Conservation (phyloP, 2,888 invertebrate genomes). For the Phengaris alcon region DNA sequence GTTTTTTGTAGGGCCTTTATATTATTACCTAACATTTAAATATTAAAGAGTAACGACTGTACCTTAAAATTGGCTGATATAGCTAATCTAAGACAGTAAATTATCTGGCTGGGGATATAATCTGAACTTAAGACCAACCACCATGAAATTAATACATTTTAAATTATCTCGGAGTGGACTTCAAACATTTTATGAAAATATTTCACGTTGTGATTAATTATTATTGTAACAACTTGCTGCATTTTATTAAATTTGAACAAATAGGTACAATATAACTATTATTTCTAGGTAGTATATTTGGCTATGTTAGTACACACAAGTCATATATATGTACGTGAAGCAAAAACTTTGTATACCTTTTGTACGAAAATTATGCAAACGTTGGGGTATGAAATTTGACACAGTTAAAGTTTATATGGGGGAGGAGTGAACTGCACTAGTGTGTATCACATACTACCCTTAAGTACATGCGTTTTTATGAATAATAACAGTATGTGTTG, state of each 20-base stretch:
- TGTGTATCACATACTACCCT: no score
- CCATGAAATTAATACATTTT: slow-evolving; percentile 74
- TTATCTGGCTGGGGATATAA: slow-evolving; percentile 47
- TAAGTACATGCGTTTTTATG: no score
- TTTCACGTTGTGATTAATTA: not conserved
- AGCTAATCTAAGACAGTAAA: slow-evolving; percentile 44
- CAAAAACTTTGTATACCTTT: no score
- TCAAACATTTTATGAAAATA: slow-evolving; percentile 36
- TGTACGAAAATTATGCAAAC: no score
- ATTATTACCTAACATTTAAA: not conserved
- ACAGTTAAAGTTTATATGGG: no score
- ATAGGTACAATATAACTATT: no score
- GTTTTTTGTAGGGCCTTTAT: not conserved
- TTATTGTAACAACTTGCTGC: not conserved
- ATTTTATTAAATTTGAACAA: not conserved
- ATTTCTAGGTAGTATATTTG: no score
- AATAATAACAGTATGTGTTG: no score
- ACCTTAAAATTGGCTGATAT: slow-evolving; percentile 2
- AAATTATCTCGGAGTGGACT: slow-evolving; percentile 52
- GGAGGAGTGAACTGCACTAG: no score
- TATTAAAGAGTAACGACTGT: not conserved
- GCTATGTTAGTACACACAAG: no score
- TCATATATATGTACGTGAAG: no score
- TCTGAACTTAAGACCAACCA: slow-evolving; percentile 49
- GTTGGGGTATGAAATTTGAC: no score